Evolutionary conservation across 1,140 invertebrate genomes (phyloP), one percentile per base, ranked within the genome.

Genomic region (Bactericera cockerelli): DNA sequence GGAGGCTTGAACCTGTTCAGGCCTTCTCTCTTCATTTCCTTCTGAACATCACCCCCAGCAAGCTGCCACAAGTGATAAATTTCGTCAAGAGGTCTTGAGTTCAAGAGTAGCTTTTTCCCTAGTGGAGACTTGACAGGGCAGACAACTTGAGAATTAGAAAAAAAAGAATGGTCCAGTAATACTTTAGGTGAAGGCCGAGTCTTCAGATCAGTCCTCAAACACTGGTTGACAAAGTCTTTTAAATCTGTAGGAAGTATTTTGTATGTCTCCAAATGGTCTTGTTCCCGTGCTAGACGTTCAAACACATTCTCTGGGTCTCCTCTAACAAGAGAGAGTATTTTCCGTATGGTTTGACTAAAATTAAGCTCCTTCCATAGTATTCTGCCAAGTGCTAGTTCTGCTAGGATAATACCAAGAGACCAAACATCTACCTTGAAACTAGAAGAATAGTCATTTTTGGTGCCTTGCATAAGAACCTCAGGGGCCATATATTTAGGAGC

Each of bases 1-100:
- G 86, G 83, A 2, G 86, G 84, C 65, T 79, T 83, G 60, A 81
- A 85, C 65, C 89, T 81, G 24, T 95, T 87, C 3, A 96, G 74
- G 3, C 90, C 92, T 71, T 93, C 89, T 69, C 88, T 89, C 66
- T 90, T 92, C 11, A 98, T 74, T 70, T 94, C 90, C 13, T 81
- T 74, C 60, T 89, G 84, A 39, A 95, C 85, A 75, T 98, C 93
- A 1, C 93, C 93, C 26, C 94, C 94, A 22, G 93, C 87, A 53
- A 98, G 72, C 68, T 90, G 86, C 95, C 95, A 98, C 67, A 93
- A 80, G 72, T 96, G 86, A 72, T 95, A 98, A 2, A 96, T 76
- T 67, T 90, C 86, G 59, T 87, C 77, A 66, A 93, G 72, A 59
- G 77, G 77, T 62, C 83, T 76, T 28, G 77, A 75, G 67, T 78